A percentile compares a stretch with the other conserved stretches of the same genome.
Evolutionary conservation across 2,797 vertebrate species (phyloP).

Genomic region (Sebastolobus alascanus): DNA sequence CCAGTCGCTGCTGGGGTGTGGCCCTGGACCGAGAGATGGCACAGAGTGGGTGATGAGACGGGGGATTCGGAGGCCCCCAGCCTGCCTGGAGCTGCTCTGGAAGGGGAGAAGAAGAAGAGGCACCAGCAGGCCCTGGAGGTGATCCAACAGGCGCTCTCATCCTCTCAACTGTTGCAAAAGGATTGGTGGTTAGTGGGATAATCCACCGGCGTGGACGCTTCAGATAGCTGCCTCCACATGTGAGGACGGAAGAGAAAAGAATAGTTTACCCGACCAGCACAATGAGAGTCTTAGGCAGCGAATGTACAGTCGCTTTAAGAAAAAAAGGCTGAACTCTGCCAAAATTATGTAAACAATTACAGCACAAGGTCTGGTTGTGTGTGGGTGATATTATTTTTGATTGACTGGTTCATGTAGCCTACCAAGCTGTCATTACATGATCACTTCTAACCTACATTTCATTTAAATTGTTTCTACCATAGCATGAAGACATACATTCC

Average conservation of each 20-base stretch:
- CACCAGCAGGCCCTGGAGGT: constrained; percentile 73
- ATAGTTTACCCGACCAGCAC: constrained; percentile 58
- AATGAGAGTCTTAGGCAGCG: constrained; percentile 71
- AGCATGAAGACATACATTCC: constrained; percentile 9
- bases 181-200: constrained; percentile 84
- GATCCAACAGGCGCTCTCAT: constrained; percentile 82
- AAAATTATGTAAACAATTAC: constrained; percentile 74
- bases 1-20: constrained; percentile 65
- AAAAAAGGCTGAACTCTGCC: constrained; percentile 58
- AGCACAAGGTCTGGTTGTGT: constrained; percentile 39
- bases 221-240: constrained; percentile 83
- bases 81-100: constrained; percentile 63
- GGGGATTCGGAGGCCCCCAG: constrained; percentile 56
- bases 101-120: constrained; percentile 66
- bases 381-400: constrained; percentile 66
- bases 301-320: constrained; percentile 56
- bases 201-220: constrained; percentile 79
- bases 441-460: constrained; percentile 39
- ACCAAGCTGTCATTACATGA: constrained; percentile 45
- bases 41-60: constrained; percentile 60
- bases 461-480: not conserved
- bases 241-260: constrained; percentile 64
- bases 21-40: constrained; percentile 62
- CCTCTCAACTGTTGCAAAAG: constrained; percentile 84
- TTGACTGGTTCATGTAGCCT: constrained; percentile 37